These are phyloP conservation scores for Solea senegalensis DNA, from an alignment of 2,113 vertebrate genomes.

Conservation along the genomic window DNA sequence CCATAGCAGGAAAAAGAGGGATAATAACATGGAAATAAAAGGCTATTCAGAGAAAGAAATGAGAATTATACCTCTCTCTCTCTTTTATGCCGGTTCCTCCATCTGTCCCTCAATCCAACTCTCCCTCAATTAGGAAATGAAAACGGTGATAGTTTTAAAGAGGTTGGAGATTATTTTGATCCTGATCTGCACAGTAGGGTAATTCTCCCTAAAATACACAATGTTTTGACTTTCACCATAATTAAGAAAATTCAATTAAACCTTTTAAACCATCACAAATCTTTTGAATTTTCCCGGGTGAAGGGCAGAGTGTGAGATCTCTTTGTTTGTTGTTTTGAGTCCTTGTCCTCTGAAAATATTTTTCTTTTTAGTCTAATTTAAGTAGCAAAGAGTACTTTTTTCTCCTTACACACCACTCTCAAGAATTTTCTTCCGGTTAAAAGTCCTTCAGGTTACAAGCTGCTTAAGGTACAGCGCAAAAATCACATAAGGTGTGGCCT, in stretches of 20 bases:
- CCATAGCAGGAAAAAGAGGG: neutral
- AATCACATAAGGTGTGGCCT: too few relatives aligned
- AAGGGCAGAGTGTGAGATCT: too few relatives aligned
- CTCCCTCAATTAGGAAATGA: slow-evolving; percentile 75
- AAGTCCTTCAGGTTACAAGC: too few relatives aligned
- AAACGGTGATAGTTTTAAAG: slow-evolving; percentile 55
- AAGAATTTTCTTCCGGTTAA: too few relatives aligned
- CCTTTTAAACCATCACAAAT: slow-evolving; percentile 57
- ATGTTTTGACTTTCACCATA: slow-evolving; percentile 70
- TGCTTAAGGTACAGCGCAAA: too few relatives aligned
- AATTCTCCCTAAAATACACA: slow-evolving; percentile 61
- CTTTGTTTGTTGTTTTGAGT: too few relatives aligned
- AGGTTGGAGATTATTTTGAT: slow-evolving; percentile 57
- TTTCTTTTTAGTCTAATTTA: too few relatives aligned
- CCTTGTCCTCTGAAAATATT: too few relatives aligned
- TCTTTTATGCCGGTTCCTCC: slow-evolving; percentile 20
- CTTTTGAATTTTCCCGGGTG: too few relatives aligned
- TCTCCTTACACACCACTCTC: too few relatives aligned
- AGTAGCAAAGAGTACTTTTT: too few relatives aligned
- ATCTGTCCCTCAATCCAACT: slow-evolving; percentile 43
- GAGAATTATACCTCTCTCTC: slow-evolving; percentile 20
- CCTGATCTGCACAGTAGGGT: slow-evolving; percentile 57
- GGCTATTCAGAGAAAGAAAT: slow-evolving; percentile 44
- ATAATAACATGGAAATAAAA: slow-evolving; percentile 34
- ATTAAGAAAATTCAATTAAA: slow-evolving; percentile 77